Base-by-base conservation (phyloP, 1,140 invertebrate genomes). In the Lineus longissimus region DNA sequence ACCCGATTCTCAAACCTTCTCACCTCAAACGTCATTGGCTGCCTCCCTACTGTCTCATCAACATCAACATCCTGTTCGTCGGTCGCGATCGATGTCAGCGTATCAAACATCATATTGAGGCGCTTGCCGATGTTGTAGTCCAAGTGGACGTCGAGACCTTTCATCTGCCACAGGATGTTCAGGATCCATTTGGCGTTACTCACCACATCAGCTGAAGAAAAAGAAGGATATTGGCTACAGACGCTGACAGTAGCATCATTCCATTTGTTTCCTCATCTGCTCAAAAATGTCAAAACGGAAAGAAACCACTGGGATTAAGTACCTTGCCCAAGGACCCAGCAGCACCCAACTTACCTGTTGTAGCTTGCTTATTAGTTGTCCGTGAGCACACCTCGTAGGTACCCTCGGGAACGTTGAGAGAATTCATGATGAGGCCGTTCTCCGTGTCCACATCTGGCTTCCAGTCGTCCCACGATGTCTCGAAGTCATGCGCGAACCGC, bases 161-260 rank as follows among this genome's bases (percentile, higher is more conserved):
- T 93, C 97, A 99, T 99, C 83, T 97, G 91, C 94, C 95, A 98
- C 68, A 94, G 90, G 0, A 98, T 93, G 80, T 97, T 98, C 29
- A 99, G 82, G 67, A 98, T 88, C 97, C 96, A 98, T 81, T 98
- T 98, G 1, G 95, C 95, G 83, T 97, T 97, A 81, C 94, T 93
- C 86, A 59, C 69, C 15, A 69, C 71, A 64, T 73, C 72, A 36
- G 33, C 33, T 36, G 33, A 7, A 7, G 33, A 19, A 29, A 33
- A 43, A 36, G n/a, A n/a, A n/a, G n/a, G n/a, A n/a, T n/a, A n/a
- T n/a, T n/a, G n/a, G n/a, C n/a, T n/a, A n/a, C n/a, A n/a, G n/a
- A n/a, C n/a, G n/a, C n/a, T n/a, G n/a, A n/a, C n/a, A n/a, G n/a
- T n/a, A n/a, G n/a, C n/a, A n/a, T n/a, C n/a, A n/a, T n/a, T n/a